Base-by-base conservation (phyloP, 2,888 invertebrate species). In the Drosophila histrio region DNA sequence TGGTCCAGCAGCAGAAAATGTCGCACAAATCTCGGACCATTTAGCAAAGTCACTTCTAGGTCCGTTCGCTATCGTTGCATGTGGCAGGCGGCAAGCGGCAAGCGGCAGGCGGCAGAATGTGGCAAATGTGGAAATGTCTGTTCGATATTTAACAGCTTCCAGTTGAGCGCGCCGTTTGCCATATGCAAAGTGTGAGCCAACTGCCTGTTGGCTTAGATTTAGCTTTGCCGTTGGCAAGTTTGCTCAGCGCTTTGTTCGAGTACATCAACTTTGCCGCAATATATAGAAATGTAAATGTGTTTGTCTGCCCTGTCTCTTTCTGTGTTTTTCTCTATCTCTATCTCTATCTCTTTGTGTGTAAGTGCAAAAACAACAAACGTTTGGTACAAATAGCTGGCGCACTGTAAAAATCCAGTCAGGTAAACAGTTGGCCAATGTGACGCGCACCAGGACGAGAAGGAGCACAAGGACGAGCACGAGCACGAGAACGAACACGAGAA, bases 141-240 rank as follows among this genome's bases (percentile, higher is more conserved):
- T 77, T 84, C 82, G 79, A 83, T 84, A 79, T 84, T 83, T 83
- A 83, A 84, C 82, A 83, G 82, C 82, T 83, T 83, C 78, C 84
- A 82, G 69, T 74, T 72, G 79, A 79, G 68, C 67, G 73, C 60
- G 59, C 34, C 44, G 15, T 28, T 26, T 46, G 59, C 46, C 67
- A 36, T 63, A 65, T 77, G 72, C 72, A 75, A 79, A 79, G 73
- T 79, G 68, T 62, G 67, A 49, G 73, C 54, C 70, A 72, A 68
- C 81, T 50, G 71, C 47, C 66, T 72, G 74, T 64, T 74, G 80
- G 78, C 69, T 80, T 82, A 80, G 80, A 77, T 74, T 71, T 67
- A 50, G 83, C 60, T 76, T 60, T 66, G 70, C 72, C 70, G 24
- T 47, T 73, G 80, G 83, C 80, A 80, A 80, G 71, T 72, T 80